Conservation (phyloP, 92 coral and sea anemone genomes). For the Palythoa heliodiscus region DNA sequence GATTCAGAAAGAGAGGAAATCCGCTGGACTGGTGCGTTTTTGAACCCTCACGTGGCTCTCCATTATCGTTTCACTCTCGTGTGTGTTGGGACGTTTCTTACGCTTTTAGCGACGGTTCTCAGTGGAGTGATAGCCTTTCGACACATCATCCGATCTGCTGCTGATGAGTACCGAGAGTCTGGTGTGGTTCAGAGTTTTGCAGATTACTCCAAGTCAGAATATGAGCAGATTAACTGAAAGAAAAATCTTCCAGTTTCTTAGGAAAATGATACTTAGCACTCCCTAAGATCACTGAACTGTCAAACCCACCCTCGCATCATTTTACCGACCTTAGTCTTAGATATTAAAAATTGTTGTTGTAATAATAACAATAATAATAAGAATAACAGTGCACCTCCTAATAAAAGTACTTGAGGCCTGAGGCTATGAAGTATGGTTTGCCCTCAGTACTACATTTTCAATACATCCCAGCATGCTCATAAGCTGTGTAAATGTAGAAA, state of each 20-base stretch:
- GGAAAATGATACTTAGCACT: background rate
- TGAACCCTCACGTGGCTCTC: slow-evolving; percentile 11
- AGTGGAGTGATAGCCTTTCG: slow-evolving; percentile 46
- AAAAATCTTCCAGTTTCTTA: background rate
- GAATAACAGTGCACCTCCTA: too few relatives aligned
- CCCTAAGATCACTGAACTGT: background rate
- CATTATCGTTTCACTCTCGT: slow-evolving; percentile 55
- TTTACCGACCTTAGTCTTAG: too few relatives aligned
- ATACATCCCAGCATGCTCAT: too few relatives aligned
- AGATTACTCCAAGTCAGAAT: slow-evolving; percentile 45
- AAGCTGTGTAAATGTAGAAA: too few relatives aligned
- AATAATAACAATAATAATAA: too few relatives aligned
- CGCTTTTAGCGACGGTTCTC: slow-evolving; percentile 47
- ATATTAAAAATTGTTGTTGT: too few relatives aligned
- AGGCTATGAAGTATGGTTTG: too few relatives aligned
- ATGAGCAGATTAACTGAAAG: slow-evolving; percentile 55
- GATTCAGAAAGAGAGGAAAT: slow-evolving; percentile 8
- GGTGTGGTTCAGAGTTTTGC: slow-evolving; percentile 52
- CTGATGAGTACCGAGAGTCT: slow-evolving; percentile 48
- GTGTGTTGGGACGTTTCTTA: slow-evolving; percentile 53
- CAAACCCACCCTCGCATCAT: background rate
- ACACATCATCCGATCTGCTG: background rate
- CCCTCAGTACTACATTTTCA: too few relatives aligned
- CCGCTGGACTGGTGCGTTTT: slow-evolving; percentile 44
- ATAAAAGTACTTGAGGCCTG: too few relatives aligned